Conservation (phyloP, 53 echinoderm and acorn worm genomes). For the Hippasteria phrygiana region DNA sequence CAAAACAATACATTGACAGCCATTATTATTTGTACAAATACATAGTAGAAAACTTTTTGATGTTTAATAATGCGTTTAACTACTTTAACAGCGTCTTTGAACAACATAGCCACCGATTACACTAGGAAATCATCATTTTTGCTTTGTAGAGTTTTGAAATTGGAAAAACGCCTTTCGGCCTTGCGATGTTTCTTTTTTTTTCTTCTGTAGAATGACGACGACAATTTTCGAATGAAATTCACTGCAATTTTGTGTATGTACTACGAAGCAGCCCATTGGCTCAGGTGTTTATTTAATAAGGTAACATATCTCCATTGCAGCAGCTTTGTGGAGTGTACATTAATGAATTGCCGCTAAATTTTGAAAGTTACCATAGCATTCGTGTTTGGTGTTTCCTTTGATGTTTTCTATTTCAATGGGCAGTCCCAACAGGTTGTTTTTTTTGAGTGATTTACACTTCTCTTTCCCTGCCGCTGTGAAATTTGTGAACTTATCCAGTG, state of each 20-base stretch:
- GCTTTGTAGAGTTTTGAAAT: conserved; percentile 35
- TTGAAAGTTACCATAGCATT: conserved; percentile 27
- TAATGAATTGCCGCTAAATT: conserved; percentile 28
- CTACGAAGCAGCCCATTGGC: not conserved
- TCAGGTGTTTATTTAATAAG: conserved; percentile 5
- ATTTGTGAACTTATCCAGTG: no score
- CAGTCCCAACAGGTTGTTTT: not conserved
- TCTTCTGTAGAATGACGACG: not conserved
- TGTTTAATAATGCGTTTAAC: conserved; percentile 5
- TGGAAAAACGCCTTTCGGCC: conserved; percentile 11
- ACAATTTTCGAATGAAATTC: conserved; percentile 17
- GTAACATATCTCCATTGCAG: not conserved
- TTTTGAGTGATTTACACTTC: not conserved
- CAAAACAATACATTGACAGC: not conserved
- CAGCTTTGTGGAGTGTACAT: conserved; percentile 29
- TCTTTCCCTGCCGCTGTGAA: not conserved
- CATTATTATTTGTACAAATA: conserved; percentile 44
- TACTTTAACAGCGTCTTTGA: conserved; percentile 26
- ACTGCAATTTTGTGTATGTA: not conserved
- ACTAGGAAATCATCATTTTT: conserved; percentile 3
- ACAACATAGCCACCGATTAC: conserved; percentile 47
- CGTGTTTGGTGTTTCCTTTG: conserved; percentile 22
- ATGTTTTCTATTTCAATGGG: not conserved
- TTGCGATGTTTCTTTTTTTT: not conserved
- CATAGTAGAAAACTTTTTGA: conserved; percentile 50